Conservation (phyloP, 2,797 vertebrate genomes). For the Poecilia wingei region DNA sequence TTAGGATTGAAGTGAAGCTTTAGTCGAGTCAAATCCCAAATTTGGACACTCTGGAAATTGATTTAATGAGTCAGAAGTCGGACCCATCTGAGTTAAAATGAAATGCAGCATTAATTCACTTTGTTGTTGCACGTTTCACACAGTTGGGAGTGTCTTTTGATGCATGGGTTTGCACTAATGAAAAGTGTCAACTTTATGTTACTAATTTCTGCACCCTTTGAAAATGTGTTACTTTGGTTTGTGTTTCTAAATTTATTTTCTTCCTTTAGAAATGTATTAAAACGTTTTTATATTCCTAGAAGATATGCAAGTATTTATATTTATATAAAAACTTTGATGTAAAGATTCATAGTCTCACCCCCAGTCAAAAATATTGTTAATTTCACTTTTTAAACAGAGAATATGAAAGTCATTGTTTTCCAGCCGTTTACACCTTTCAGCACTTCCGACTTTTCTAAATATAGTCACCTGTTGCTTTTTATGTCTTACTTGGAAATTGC, state of each 20-base stretch:
- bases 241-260: background rate
- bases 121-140: background rate
- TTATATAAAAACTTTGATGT: too few species aligned
- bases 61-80: background rate
- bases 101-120: background rate
- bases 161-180: background rate
- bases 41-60: background rate
- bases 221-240: background rate
- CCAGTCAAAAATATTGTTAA: too few species aligned
- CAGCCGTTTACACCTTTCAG: too few species aligned
- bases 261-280: too few species aligned
- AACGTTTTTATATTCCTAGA: too few species aligned
- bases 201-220: background rate
- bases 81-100: background rate
- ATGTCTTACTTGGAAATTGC: background rate
- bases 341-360: too few species aligned
- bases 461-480: background rate
- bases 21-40: background rate
- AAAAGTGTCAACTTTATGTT: background rate
- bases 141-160: background rate
- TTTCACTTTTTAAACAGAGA: too few species aligned
- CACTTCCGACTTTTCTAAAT: background rate
- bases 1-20: too few species aligned
- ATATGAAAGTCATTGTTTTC: too few species aligned
- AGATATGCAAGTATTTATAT: too few species aligned